These are phyloP conservation scores for Itoplectis maculator DNA, from an alignment of 2,888 invertebrate genomes.

Conservation along the genomic window DNA sequence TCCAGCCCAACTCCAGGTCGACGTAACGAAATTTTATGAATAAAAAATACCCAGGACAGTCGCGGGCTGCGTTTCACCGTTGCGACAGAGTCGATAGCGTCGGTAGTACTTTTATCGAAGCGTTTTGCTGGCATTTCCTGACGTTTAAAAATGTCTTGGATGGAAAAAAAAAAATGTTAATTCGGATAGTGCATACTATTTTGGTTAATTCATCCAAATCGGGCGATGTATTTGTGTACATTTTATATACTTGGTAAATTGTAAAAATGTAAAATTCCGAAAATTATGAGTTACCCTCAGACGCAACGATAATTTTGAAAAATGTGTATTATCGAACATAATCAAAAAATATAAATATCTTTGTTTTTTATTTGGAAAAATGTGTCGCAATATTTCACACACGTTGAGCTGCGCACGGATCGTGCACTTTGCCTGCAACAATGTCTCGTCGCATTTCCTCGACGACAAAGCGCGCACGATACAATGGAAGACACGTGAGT, in stretches of 20 bases:
- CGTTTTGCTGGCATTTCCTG: neutral
- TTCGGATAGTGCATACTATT: too few relatives aligned
- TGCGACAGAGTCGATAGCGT: conserved; percentile 4
- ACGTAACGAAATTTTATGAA: neutral
- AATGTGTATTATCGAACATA: too few relatives aligned
- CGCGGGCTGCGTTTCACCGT: neutral
- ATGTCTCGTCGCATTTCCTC: conserved; percentile 24
- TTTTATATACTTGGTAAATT: too few relatives aligned
- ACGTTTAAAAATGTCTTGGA: neutral
- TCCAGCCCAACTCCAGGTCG: neutral
- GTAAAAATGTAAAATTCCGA: too few relatives aligned
- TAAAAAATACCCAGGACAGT: neutral
- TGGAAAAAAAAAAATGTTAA: too few relatives aligned
- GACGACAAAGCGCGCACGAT: neutral
- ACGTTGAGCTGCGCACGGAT: too few relatives aligned
- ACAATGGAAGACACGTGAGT: conserved; percentile 23
- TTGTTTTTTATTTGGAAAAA: neutral
- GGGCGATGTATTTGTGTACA: too few relatives aligned
- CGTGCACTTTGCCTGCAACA: neutral
- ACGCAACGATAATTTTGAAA: too few relatives aligned
- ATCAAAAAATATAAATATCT: too few relatives aligned
- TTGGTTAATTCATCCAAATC: too few relatives aligned
- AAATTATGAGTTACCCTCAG: too few relatives aligned
- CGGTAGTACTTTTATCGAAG: neutral
- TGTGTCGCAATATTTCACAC: neutral